Conservation (phyloP, 2,888 invertebrate species). For the Lomographa bimaculata region DNA sequence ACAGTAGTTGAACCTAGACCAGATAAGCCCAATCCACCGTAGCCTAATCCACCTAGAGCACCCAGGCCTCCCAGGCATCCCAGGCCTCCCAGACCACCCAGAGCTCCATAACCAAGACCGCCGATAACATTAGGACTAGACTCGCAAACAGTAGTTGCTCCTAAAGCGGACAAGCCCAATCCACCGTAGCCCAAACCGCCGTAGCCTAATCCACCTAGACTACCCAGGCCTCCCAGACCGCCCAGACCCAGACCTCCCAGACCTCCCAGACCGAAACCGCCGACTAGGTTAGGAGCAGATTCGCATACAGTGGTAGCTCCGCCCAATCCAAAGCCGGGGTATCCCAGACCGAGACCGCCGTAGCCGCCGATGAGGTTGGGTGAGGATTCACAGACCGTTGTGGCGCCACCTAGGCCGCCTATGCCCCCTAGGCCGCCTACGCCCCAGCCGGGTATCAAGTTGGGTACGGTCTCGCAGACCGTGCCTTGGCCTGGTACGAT, state of each 20-base stretch:
- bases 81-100: conserved; percentile 7
- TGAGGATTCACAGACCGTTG: conserved; percentile 1
- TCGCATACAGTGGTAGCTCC: conserved; percentile 30
- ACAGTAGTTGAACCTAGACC: conserved; percentile 10
- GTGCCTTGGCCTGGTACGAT: conserved; percentile 37
- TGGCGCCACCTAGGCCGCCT: conserved; percentile 7
- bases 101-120: too few species aligned
- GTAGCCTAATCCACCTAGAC: conserved; percentile 6
- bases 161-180: conserved; percentile 4
- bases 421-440: conserved; percentile 23
- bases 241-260: conserved; percentile 7
- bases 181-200: conserved; percentile 6
- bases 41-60: conserved; percentile 21
- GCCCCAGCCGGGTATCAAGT: conserved; percentile 27
- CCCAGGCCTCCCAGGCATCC: conserved; percentile 8
- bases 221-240: neutral
- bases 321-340: conserved; percentile 1
- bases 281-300: conserved; percentile 20
- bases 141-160: conserved; percentile 21
- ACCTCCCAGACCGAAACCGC: conserved; percentile 10
- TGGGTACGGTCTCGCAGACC: conserved; percentile 45
- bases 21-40: conserved; percentile 22
- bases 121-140: conserved; percentile 9
- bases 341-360: conserved; percentile 5
- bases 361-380: conserved; percentile 8